Percentiles rank a stretch among this genome's conserved stretches.
phyloP scores from a whole-genome alignment of 2,888 invertebrate species.

The Pandemis cinnamomeana region DNA sequence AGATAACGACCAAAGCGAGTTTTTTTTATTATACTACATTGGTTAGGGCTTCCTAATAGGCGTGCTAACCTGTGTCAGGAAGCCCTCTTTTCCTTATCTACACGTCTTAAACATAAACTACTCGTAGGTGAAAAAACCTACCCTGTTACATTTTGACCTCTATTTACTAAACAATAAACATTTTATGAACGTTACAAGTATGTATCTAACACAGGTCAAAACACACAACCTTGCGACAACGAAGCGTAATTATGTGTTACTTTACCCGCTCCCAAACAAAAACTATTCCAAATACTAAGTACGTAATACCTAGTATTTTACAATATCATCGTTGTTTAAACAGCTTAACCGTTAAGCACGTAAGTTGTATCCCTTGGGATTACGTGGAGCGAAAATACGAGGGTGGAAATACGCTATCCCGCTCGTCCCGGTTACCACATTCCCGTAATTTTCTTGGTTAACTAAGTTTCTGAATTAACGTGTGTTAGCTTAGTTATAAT shows the following conservation, averaged over 20 bases:
- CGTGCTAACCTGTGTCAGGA: too few species aligned
- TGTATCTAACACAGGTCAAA: too few species aligned
- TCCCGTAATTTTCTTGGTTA: constrained; percentile 21
- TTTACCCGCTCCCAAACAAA: neutral
- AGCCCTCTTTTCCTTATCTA: too few species aligned
- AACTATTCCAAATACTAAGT: neutral
- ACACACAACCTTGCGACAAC: too few species aligned
- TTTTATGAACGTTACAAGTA: too few species aligned
- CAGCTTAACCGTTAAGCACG: neutral
- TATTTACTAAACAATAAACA: too few species aligned
- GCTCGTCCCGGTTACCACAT: neutral
- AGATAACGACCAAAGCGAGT: too few species aligned
- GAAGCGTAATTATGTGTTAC: neutral
- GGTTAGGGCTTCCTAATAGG: too few species aligned
- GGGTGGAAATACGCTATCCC: constrained; percentile 14
- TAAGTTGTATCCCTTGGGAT: constrained; percentile 24
- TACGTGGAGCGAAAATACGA: constrained; percentile 4
- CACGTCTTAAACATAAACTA: too few species aligned
- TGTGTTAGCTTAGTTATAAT: constrained; percentile 6
- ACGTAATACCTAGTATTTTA: constrained; percentile 15
- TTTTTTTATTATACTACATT: too few species aligned
- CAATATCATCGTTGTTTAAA: constrained; percentile 6
- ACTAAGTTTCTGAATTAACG: constrained; percentile 15
- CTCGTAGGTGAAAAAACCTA: too few species aligned
- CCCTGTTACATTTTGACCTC: too few species aligned